A percentile compares a stretch with the other conserved stretches of the same genome.
Conservation (phyloP, 2,888 invertebrate genomes). For the Pheosia gnoma region DNA sequence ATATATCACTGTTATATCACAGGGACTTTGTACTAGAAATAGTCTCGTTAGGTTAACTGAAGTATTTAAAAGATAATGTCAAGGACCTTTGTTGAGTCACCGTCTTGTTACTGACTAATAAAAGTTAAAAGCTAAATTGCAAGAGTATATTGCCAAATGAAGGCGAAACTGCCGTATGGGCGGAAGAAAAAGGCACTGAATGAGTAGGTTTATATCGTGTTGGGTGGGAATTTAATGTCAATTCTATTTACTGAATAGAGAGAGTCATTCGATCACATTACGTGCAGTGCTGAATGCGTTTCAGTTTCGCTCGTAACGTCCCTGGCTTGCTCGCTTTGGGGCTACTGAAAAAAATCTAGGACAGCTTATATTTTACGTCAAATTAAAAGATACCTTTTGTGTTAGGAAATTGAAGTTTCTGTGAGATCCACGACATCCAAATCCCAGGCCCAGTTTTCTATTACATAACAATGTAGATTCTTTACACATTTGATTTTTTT, state of each 20-base stretch:
- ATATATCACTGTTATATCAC: constrained; percentile 25
- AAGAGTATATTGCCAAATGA: constrained; percentile 3
- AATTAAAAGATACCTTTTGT: too few relatives aligned
- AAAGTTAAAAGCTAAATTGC: constrained; percentile 7
- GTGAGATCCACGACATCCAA: too few relatives aligned
- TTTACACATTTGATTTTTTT: too few relatives aligned
- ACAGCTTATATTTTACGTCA: too few relatives aligned
- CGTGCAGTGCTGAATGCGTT: too few relatives aligned
- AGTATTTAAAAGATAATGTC: constrained; percentile 29
- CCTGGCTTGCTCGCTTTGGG: too few relatives aligned
- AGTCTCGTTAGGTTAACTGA: constrained; percentile 22
- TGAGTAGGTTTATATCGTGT: background rate
- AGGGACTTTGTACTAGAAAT: constrained; percentile 29
- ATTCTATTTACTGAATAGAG: background rate
- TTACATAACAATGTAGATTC: too few relatives aligned
- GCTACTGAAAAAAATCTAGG: too few relatives aligned
- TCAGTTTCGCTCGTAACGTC: too few relatives aligned
- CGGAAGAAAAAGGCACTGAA: constrained; percentile 1
- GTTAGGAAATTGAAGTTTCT: too few relatives aligned
- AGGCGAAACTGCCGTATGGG: background rate
- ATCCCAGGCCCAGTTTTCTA: too few relatives aligned
- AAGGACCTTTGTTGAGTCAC: constrained; percentile 28
- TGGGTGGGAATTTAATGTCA: background rate
- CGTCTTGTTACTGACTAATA: background rate
- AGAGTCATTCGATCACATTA: too few relatives aligned